Base-by-base conservation (phyloP, 2,888 invertebrate species). In the Sceliomorpha sp. region DNA sequence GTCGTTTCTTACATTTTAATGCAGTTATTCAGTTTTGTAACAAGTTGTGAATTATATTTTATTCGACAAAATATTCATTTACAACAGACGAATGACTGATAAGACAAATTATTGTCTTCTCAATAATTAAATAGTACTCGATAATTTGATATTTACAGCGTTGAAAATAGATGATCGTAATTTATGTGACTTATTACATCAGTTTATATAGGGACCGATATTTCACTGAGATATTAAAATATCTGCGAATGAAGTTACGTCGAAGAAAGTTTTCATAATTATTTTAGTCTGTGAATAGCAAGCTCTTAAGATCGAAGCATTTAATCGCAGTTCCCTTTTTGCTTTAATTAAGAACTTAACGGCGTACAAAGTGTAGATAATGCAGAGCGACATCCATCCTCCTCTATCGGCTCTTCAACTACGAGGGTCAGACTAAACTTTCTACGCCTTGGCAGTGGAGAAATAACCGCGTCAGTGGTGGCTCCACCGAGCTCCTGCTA, bases 331-430 rank as follows among this genome's bases (percentile, higher is more conserved):
- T 31, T 36, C 51, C 53, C 51, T 39, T 62, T 62, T 39, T 45
- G 62, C 37, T 51, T 62, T 53, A 62, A 53, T 62, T 62, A 59
- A 62, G 56, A 56, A 50, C 64, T 64, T 64, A 56, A 64, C 50
- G 44, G 26, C 26, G 44, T 50, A 64, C 44, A 51, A 64, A 51
- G 51, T 37, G 56, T 50, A 51, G 56, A 51, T 56, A 56, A 51
- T 64, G 48, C 44, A 44, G 39, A 37, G 50, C 44, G 44, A 56
- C 56, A 62, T 55, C n/a, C n/a, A n/a, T n/a, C n/a, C n/a, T n/a
- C 56, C 44, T 44, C 64, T 50, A 55, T 56, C 64, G 37, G 31
- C 64, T 64, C 48, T 64, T 56, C 50, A 64, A 50, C 42, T 26
- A 48, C 34, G 44, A 56, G 15, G 44, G 34, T 37, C 36, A 31